phyloP scores from a whole-genome alignment of 2,797 vertebrate genomes.

The Dermochelys coriacea region DNA sequence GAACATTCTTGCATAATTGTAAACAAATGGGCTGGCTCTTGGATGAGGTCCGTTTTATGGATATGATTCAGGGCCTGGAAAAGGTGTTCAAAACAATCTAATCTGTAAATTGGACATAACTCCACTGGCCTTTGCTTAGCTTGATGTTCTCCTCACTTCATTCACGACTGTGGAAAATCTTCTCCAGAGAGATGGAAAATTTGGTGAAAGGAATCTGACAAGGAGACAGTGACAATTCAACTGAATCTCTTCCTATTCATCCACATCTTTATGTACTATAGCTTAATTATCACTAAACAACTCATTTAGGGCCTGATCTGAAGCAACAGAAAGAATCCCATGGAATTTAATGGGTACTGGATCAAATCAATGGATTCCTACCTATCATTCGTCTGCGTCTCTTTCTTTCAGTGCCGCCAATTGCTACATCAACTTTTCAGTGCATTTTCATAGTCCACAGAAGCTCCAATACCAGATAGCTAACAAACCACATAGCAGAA shows the following conservation, averaged over 20 bases:
- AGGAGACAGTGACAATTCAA: constrained; percentile 29
- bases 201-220: neutral
- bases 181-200: neutral
- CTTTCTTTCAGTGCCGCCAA: neutral
- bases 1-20: constrained; percentile 21
- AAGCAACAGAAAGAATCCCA: neutral
- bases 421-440: neutral
- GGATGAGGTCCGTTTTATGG: constrained; percentile 55
- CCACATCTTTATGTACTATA: neutral
- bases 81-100: constrained; percentile 43
- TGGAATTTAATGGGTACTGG: neutral
- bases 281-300: neutral
- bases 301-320: neutral
- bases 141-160: constrained; percentile 24
- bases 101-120: constrained; percentile 37
- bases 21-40: constrained; percentile 53
- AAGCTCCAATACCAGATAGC: neutral
- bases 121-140: neutral
- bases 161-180: neutral
- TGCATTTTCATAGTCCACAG: neutral
- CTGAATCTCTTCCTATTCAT: neutral
- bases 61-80: constrained; percentile 39
- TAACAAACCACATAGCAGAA: neutral
- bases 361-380: neutral
- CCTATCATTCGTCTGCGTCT: rapidly evolving